phyloP scores from a whole-genome alignment of 2,113 vertebrate genomes.

The Acrocephalus arundinaceus region DNA sequence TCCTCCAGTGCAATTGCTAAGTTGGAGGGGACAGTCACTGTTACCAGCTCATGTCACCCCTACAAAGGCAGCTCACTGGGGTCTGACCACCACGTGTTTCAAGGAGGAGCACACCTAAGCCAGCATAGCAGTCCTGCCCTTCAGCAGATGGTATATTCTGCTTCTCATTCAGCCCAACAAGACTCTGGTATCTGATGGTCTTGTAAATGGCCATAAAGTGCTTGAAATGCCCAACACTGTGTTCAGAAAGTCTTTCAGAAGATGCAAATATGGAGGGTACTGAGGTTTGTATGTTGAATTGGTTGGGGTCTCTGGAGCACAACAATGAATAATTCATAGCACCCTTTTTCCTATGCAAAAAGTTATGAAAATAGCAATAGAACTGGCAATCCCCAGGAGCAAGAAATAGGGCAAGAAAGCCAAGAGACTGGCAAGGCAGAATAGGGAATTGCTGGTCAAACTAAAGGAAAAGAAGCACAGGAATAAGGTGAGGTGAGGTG shows the following conservation, averaged over 20 bases:
- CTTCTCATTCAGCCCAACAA: neutral
- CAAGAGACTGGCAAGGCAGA: neutral
- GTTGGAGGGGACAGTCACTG: neutral
- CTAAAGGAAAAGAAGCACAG: neutral
- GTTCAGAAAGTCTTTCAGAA: neutral
- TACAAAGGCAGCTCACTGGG: neutral
- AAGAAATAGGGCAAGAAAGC: neutral
- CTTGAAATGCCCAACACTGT: neutral
- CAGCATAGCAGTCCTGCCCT: neutral
- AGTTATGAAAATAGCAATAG: neutral
- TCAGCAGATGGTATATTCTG: neutral
- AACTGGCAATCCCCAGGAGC: neutral
- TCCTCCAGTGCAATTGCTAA: neutral
- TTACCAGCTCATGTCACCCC: neutral
- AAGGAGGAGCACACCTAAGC: neutral
- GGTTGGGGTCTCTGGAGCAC: neutral
- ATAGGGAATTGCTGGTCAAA: neutral
- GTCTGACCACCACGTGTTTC: neutral
- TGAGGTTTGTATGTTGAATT: neutral
- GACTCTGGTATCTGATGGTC: neutral
- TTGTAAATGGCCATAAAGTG: neutral
- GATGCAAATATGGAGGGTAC: neutral
- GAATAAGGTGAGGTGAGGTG: neutral
- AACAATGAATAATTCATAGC: neutral
- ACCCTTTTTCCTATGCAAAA: neutral